Evolutionary conservation across 2,113 vertebrate genomes (phyloP).

Genomic region (Orthochromis indermauri): DNA sequence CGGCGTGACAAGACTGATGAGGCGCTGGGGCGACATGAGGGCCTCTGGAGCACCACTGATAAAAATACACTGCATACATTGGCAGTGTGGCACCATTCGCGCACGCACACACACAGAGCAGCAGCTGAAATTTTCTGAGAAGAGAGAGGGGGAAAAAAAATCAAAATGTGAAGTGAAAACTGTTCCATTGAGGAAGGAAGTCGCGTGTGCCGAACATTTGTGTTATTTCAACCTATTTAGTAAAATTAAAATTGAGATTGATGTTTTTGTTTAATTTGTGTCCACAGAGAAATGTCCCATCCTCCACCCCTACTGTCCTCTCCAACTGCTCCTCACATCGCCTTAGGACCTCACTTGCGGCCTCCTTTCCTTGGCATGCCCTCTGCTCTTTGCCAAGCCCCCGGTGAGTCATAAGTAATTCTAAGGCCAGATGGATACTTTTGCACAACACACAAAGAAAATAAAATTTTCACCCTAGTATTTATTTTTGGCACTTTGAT

Average conservation of each 20-base stretch:
- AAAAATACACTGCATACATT: slow-evolving; percentile 63
- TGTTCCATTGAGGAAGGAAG: background rate
- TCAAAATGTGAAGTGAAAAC: background rate
- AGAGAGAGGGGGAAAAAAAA: background rate
- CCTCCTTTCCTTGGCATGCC: slow-evolving; percentile 93
- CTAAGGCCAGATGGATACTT: background rate
- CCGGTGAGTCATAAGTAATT: slow-evolving; percentile 75
- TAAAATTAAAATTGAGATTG: background rate
- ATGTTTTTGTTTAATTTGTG: slow-evolving; percentile 6
- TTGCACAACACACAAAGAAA: background rate
- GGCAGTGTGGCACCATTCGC: background rate
- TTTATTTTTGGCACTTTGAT: background rate
- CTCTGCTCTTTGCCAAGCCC: slow-evolving; percentile 89
- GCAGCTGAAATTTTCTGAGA: background rate
- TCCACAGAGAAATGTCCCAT: slow-evolving; percentile 85
- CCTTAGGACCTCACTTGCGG: slow-evolving; percentile 88
- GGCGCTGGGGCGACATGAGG: slow-evolving; percentile 58
- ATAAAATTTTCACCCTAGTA: rapidly evolving
- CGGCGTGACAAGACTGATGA: slow-evolving; percentile 75
- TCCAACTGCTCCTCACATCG: slow-evolving; percentile 87
- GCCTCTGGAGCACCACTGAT: slow-evolving; percentile 60
- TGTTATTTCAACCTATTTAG: background rate
- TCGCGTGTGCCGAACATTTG: rapidly evolving
- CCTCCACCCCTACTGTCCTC: slow-evolving; percentile 88
- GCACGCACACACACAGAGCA: background rate